Conservation (phyloP, 2,113 vertebrate species). For the Myodes glareolus region DNA sequence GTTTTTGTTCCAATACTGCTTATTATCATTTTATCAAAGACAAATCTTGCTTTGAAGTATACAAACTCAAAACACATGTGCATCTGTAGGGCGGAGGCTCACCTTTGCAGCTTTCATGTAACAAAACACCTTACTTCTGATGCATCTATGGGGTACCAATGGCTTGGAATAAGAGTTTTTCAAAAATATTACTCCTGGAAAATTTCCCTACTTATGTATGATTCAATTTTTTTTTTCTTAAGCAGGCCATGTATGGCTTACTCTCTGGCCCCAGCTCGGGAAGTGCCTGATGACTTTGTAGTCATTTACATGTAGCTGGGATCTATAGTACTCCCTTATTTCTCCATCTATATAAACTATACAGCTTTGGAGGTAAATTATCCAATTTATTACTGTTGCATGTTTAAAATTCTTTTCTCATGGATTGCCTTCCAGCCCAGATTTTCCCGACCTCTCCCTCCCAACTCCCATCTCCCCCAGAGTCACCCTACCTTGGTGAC, state of each 20-base stretch:
- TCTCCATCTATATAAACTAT: background rate
- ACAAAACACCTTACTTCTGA: background rate
- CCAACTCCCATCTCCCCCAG: background rate
- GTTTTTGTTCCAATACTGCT: background rate
- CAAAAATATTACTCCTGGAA: background rate
- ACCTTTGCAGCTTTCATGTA: background rate
- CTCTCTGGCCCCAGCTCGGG: background rate
- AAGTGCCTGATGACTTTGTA: background rate
- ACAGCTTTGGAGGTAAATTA: background rate
- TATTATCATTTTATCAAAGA: background rate
- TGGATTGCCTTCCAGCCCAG: background rate
- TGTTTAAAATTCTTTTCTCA: background rate
- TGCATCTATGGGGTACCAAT: rapidly evolving
- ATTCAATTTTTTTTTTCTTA: background rate
- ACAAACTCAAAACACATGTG: background rate
- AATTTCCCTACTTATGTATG: background rate
- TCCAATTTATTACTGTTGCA: background rate
- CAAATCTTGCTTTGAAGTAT: background rate
- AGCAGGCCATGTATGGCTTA: background rate
- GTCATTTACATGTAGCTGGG: background rate
- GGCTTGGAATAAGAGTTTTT: background rate
- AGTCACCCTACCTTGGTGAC: background rate
- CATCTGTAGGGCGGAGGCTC: background rate
- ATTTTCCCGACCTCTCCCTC: background rate
- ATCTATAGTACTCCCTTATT: rapidly evolving